Percentiles rank a stretch among this genome's conserved stretches.
These are phyloP conservation scores for Tupaia tana DNA, from an alignment of 2,113 vertebrate species.

Conservation along the genomic window DNA sequence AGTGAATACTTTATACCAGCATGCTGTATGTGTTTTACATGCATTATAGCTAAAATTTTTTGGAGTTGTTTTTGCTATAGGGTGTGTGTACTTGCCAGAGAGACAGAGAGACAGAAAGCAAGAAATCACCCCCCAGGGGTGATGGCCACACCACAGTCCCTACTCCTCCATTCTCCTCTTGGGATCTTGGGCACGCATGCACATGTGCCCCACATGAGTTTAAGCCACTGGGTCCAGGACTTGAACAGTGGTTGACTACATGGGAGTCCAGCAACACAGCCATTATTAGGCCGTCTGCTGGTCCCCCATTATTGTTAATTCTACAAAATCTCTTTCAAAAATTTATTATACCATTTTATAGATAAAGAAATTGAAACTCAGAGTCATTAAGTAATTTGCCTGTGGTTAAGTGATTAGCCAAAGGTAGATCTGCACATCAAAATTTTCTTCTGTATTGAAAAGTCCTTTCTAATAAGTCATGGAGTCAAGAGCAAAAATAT, in stretches of 20 bases:
- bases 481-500: neutral
- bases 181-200: no score
- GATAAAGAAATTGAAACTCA: neutral
- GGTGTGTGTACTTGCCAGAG: no score
- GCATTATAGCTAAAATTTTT: neutral
- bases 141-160: no score
- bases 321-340: neutral
- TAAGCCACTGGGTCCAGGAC: no score
- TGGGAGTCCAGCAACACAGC: no score
- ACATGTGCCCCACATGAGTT: no score
- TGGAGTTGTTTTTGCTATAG: no score
- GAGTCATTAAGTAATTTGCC: neutral
- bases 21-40: neutral
- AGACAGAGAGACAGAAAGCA: no score
- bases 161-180: no score
- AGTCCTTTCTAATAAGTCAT: neutral
- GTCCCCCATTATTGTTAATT: neutral
- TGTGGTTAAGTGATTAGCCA: neutral
- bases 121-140: no score
- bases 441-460: neutral
- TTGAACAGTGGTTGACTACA: no score
- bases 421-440: neutral
- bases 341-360: neutral
- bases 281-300: no score
- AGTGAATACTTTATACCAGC: neutral